Base-by-base conservation (phyloP, 1,140 invertebrate genomes). In the Cherax destructor region DNA sequence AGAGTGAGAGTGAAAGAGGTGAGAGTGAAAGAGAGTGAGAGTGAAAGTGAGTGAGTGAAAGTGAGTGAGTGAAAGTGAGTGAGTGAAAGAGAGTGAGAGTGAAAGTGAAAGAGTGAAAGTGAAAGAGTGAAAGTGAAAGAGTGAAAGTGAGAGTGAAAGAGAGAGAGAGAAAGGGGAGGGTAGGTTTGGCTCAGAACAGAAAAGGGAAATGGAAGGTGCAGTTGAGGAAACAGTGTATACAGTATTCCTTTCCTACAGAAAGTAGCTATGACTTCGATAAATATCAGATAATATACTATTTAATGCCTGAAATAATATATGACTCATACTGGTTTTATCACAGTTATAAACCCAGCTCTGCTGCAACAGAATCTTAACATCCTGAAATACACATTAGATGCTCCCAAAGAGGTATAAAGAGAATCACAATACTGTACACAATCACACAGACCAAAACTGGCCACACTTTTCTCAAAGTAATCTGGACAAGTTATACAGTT, bases 401-500 rank as follows among this genome's bases (percentile, higher is more conserved):
- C 13, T 47, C 49, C 24, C 76, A 78, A 41, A 13, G 30, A 78
- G 49, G 13, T 41, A 30, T 21, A 7, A 78, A 50, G 30, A 78
- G n/a, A 50, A 78, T 47, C 9, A 41, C 76, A 56, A 10, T 56
- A 56, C 52, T 10, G 52, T 78, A 24, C 76, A 78, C 6, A 13
- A n/a, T 30, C 41, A 61, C 16, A 61, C n/a, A 83, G 16, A 83
- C n/a, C 52, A 2, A 81, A n/a, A 81, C 2, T 56, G 52, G 79
- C 52, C 9, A 24, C 41, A 11, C 56, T 21, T 41, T 41, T 83
- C 30, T 21, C 56, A 61, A 61, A 61, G 24, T 41, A 83, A 41
- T 83, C 61, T 61, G 56, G 24, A 83, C 61, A 83, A 83, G 61
- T 30, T n/a, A 11, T n/a, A n/a, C 30, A 83, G n/a, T 83, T 52